Base-by-base conservation (phyloP, 2,888 invertebrate species). In the Oscheius sp. region DNA sequence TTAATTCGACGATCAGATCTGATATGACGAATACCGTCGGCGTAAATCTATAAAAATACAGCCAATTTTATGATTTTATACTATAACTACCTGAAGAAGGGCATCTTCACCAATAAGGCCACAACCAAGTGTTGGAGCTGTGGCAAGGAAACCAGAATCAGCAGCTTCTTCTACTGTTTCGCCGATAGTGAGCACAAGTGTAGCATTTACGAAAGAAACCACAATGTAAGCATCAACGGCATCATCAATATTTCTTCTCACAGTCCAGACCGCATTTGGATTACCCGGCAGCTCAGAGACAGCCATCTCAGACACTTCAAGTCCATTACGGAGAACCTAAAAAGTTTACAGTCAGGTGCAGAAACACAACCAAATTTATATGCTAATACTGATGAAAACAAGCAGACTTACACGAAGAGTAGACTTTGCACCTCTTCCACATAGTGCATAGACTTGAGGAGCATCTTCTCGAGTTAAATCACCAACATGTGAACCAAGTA, bases 81-180 rank as follows among this genome's bases (percentile, higher is more conserved):
- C 23, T 55, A 12, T 66, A 41, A 55, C 43, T 43, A 93, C 96
- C 92, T 99, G 99, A 0, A 99, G 96, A 27, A 99, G 91, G 0
- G 98, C 96, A 90, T 99, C 98, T 88, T 95, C 97, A 71, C 98
- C 98, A 35, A 99, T 92, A 45, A 97, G 95, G 12, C 96, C 95
- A 90, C 99, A 99, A 78, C 95, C 94, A n/a, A 99, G 91, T 0
- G 99, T 99, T 0, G 98, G 97, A 0, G 98, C 98, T 0, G 98
- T 99, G 75, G 98, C 98, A 87, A 99, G 91, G 90, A 99, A 99
- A 56, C 99, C 99, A 77, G 98, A 98, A 90, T 99, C 99, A 0
- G 98, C 96, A 27, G 99, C 99, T 93, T 99, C 99, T 90, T 99
- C 99, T n/a, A 99, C 99, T 16, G 98, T 99, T 90, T 99, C 99